Conservation (phyloP, 2,888 invertebrate species). For the Arge pagana region DNA sequence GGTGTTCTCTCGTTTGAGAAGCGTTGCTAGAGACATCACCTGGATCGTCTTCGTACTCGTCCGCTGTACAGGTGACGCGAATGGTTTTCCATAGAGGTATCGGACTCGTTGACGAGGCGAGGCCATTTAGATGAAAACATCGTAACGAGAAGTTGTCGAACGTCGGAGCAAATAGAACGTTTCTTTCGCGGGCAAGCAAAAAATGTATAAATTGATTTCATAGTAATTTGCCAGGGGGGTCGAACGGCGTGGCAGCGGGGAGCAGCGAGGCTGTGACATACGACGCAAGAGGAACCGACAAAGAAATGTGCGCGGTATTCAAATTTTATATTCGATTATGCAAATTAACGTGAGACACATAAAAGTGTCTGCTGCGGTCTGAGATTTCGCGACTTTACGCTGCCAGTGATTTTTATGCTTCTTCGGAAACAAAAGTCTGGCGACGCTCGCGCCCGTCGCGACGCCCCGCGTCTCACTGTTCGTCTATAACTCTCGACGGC, state of each 20-base stretch:
- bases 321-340: conserved; percentile 57
- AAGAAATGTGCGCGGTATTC: conserved; percentile 45
- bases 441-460: conserved; percentile 42
- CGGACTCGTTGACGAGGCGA: too few relatives aligned
- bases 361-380: conserved; percentile 50
- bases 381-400: conserved; percentile 37
- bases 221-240: conserved; percentile 11
- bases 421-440: conserved; percentile 52
- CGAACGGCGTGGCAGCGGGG: conserved; percentile 3
- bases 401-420: conserved; percentile 49
- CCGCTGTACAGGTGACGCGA: too few relatives aligned
- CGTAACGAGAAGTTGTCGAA: conserved; percentile 7
- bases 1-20: too few relatives aligned
- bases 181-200: not conserved
- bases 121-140: too few relatives aligned
- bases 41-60: too few relatives aligned
- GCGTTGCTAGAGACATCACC: too few relatives aligned
- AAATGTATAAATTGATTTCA: conserved; percentile 20
- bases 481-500: conserved; percentile 38
- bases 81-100: too few relatives aligned
- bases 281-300: conserved; percentile 27
- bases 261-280: conserved; percentile 24
- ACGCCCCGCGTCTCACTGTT: conserved; percentile 20
- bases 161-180: conserved; percentile 3
- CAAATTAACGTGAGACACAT: conserved; percentile 55